phyloP scores from a whole-genome alignment of 2,888 invertebrate genomes.

The Schizaphis graminum region DNA sequence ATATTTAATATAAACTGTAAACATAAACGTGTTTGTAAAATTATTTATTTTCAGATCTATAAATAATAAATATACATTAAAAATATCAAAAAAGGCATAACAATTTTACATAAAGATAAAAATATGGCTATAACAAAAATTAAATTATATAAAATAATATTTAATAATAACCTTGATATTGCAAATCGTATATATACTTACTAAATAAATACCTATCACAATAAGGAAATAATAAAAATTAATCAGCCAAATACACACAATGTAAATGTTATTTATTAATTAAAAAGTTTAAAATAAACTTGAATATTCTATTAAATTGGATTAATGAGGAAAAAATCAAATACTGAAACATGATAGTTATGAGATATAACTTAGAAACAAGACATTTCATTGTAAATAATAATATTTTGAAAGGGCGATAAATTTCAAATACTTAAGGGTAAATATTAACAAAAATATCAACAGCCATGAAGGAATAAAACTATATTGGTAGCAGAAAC shows the following conservation, averaged over 20 bases:
- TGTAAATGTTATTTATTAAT: background rate
- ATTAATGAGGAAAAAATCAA: background rate
- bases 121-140: slow-evolving; percentile 48
- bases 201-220: background rate
- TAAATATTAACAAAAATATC: background rate
- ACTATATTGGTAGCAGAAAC: background rate
- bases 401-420: background rate
- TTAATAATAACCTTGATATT: slow-evolving; percentile 9
- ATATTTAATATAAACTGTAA: background rate
- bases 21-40: background rate
- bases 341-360: background rate
- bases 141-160: slow-evolving; percentile 20
- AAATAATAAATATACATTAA: background rate
- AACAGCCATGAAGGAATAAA: background rate
- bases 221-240: background rate
- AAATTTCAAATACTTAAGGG: background rate
- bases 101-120: slow-evolving; percentile 23
- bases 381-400: background rate
- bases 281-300: background rate
- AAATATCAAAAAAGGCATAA: slow-evolving; percentile 22
- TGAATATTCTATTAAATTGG: background rate
- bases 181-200: background rate
- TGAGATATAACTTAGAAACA: background rate
- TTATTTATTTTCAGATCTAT: background rate
- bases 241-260: slow-evolving; percentile 19